Conservation (phyloP, 1,140 invertebrate species). For the Drosophila subpulchrella region DNA sequence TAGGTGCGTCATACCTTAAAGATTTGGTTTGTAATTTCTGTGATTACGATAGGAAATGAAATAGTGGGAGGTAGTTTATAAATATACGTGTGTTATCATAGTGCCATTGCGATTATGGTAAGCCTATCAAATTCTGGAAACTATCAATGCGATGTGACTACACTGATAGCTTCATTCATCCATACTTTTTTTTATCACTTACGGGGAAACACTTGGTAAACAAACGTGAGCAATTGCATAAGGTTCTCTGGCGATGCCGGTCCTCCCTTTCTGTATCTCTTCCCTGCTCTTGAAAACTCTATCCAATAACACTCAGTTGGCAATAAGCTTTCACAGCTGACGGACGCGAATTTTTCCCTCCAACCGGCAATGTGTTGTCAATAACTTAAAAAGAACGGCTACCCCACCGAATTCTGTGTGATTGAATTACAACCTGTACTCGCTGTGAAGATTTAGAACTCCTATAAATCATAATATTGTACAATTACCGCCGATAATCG, state of each 20-base stretch:
- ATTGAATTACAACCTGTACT: slow-evolving; percentile 11
- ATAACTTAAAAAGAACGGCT: neutral
- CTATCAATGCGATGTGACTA: slow-evolving; percentile 30
- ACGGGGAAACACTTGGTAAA: slow-evolving; percentile 25
- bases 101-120: neutral
- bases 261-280: neutral
- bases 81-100: neutral
- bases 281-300: slow-evolving; percentile 1
- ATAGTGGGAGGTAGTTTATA: neutral
- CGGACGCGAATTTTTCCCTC: slow-evolving; percentile 58
- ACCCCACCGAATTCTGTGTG: slow-evolving; percentile 4
- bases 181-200: slow-evolving; percentile 17
- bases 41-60: neutral
- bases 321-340: slow-evolving; percentile 65
- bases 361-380: slow-evolving; percentile 20
- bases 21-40: neutral
- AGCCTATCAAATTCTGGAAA: neutral
- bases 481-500: slow-evolving; percentile 16
- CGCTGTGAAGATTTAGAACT: slow-evolving; percentile 8
- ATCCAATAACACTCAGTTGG: slow-evolving; percentile 44
- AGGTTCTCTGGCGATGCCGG: slow-evolving; percentile 19
- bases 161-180: slow-evolving; percentile 37
- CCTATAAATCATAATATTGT: slow-evolving; percentile 31
- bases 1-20: neutral
- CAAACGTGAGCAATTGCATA: slow-evolving; percentile 32